Conservation (phyloP, 2,888 invertebrate genomes). For the Athrips mouffetella region DNA sequence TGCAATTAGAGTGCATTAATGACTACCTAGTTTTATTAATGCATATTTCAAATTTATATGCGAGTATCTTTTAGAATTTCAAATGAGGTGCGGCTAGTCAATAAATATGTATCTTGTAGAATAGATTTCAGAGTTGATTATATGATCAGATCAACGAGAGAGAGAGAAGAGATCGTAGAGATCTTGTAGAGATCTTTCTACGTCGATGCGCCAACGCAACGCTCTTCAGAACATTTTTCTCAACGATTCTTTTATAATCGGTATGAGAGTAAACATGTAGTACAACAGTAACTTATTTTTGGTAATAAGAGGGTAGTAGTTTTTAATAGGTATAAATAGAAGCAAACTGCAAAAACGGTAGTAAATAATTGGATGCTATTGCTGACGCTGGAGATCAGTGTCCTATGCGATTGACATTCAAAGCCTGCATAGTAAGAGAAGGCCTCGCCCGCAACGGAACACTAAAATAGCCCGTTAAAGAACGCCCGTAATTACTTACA, state of each 20-base stretch:
- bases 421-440: slow-evolving; percentile 2
- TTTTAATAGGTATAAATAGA: too few relatives aligned
- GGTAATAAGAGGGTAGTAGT: neutral
- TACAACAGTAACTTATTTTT: too few relatives aligned
- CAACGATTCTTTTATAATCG: too few relatives aligned
- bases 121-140: neutral
- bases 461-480: slow-evolving; percentile 11
- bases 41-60: neutral
- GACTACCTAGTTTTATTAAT: slow-evolving; percentile 1
- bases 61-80: neutral
- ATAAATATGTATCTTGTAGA: slow-evolving; percentile 1
- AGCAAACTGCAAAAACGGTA: slow-evolving; percentile 2
- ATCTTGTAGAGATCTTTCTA: too few relatives aligned
- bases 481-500: slow-evolving; percentile 10
- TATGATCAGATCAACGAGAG: too few relatives aligned
- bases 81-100: neutral
- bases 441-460: slow-evolving; percentile 6
- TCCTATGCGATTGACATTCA: slow-evolving; percentile 13
- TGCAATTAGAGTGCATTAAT: slow-evolving; percentile 3
- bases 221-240: too few relatives aligned
- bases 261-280: too few relatives aligned
- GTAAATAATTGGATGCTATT: slow-evolving; percentile 1
- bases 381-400: neutral
- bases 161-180: too few relatives aligned
- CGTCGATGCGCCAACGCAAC: too few relatives aligned